Conservation (phyloP, 2,113 vertebrate genomes). For the Parus major region DNA sequence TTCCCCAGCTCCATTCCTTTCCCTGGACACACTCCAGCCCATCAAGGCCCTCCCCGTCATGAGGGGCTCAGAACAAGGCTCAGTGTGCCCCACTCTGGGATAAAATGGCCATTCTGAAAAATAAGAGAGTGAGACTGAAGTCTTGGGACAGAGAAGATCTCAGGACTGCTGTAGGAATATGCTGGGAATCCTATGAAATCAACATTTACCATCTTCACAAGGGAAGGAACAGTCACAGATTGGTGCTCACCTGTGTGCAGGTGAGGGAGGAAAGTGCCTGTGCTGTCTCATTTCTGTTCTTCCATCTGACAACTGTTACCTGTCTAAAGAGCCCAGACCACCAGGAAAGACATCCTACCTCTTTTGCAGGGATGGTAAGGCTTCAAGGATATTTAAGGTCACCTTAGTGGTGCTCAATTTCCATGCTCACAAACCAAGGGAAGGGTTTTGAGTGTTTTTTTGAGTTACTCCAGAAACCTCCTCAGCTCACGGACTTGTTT, state of each 20-base stretch:
- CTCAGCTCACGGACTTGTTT: background rate
- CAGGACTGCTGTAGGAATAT: background rate
- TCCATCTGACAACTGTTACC: background rate
- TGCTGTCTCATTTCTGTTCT: background rate
- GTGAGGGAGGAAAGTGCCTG: background rate
- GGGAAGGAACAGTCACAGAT: background rate
- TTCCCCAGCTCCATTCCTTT: rapidly evolving
- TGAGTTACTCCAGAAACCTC: background rate
- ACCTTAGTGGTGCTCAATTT: background rate
- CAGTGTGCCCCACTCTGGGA: background rate
- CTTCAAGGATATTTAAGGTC: background rate
- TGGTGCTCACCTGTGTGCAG: background rate
- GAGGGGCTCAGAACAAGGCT: background rate
- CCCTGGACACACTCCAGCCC: background rate
- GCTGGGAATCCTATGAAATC: background rate
- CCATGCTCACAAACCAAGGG: background rate
- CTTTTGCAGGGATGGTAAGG: background rate
- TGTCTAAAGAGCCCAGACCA: background rate
- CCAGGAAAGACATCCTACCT: background rate
- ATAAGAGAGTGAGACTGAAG: background rate
- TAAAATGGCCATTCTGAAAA: background rate
- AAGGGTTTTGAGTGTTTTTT: background rate
- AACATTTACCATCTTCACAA: background rate
- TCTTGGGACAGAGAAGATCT: background rate
- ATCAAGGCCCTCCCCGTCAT: background rate